Percentiles rank a stretch among this genome's conserved stretches.
Conservation (phyloP, 1,140 invertebrate genomes). For the Laupala kohalensis region DNA sequence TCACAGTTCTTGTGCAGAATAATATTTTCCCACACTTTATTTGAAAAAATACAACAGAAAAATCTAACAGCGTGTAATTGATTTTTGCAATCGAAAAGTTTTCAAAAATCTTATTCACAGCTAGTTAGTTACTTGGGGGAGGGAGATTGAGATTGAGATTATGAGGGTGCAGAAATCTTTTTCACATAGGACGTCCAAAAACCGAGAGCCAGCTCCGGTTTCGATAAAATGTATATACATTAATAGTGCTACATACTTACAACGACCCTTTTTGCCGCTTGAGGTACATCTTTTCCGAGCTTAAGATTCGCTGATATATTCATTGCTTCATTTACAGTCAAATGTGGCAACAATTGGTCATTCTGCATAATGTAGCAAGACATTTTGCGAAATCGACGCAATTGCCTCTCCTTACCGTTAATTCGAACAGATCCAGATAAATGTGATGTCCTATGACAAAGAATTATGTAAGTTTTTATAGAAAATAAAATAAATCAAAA, state of each 20-base stretch:
- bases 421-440: conserved; percentile 63
- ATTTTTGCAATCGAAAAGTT: too few species aligned
- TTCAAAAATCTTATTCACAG: too few species aligned
- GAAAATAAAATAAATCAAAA: background rate
- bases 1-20: too few species aligned
- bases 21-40: too few species aligned
- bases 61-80: too few species aligned
- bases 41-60: too few species aligned
- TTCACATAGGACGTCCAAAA: background rate
- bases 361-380: conserved; percentile 96
- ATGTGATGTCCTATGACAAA: conserved; percentile 48
- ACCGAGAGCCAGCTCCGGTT: background rate
- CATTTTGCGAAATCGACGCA: conserved; percentile 76
- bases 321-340: conserved; percentile 83
- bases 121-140: background rate
- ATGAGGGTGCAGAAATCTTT: too few species aligned
- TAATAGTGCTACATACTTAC: conserved; percentile 18
- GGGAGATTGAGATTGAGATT: background rate
- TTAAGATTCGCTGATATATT: conserved; percentile 84
- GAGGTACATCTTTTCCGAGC: conserved; percentile 64
- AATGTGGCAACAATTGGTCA: conserved; percentile 74
- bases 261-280: conserved; percentile 60
- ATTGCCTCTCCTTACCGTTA: conserved; percentile 73
- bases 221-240: too few species aligned
- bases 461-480: background rate